Conservation (phyloP, 2,888 invertebrate species). For the Lasioglossum figueresi region DNA sequence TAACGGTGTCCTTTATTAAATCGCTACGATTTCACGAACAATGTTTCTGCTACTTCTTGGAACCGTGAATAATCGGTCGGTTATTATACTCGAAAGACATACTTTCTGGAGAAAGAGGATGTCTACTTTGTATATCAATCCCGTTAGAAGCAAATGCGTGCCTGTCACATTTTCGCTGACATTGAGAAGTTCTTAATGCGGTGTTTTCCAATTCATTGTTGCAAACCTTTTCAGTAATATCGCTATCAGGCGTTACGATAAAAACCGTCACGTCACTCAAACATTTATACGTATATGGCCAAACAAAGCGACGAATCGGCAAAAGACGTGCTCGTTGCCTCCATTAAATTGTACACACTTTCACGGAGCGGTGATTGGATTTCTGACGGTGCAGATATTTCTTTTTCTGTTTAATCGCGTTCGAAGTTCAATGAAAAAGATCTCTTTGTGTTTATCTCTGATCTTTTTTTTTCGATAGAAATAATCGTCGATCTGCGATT, state of each 20-base stretch:
- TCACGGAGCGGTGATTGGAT: neutral
- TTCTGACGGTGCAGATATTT: neutral
- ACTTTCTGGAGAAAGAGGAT: neutral
- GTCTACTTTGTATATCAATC: neutral
- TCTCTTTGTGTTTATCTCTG: no score
- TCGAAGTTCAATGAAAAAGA: neutral
- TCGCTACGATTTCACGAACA: neutral
- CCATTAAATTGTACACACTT: neutral
- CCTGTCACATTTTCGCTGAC: neutral
- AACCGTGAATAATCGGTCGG: neutral
- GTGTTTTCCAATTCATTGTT: no score
- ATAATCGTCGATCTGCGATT: neutral
- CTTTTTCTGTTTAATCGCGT: neutral
- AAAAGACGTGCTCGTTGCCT: neutral
- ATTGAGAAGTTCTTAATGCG: neutral
- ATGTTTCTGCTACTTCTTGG: neutral
- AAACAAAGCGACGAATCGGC: neutral
- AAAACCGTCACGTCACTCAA: neutral
- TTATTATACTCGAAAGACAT: neutral
- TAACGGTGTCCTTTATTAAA: slow-evolving; percentile 1
- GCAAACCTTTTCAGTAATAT: neutral
- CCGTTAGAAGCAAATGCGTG: neutral
- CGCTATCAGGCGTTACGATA: neutral
- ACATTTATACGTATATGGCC: neutral
- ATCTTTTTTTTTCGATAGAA: neutral